Base-by-base conservation (phyloP, 2,797 vertebrate species). In the Limnodromus scolopaceus region DNA sequence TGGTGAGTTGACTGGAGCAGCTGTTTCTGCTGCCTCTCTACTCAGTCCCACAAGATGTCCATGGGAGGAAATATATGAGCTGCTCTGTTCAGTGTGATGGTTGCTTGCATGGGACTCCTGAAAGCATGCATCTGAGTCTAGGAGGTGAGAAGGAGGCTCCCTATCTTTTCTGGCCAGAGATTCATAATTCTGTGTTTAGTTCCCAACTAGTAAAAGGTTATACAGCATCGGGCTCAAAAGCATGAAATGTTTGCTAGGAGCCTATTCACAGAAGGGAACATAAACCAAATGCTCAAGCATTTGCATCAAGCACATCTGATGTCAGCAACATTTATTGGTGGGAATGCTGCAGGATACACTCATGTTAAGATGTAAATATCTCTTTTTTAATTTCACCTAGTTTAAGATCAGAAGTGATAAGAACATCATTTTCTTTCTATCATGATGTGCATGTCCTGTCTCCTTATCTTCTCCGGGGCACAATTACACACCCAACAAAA, bases 401-500 rank as follows among this genome's bases (percentile, higher is more conserved):
- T 80, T 92, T 83, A 89, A 83, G 68, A 87, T 48, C 39, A 82
- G 36, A 84, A 91, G 36, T 15, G 5, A 46, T 51, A 36, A 11
- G 18, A 54, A 13, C 16, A 39, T 54, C 41, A 71, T 79, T 92
- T 82, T 92, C 25, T 87, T 71, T 58, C 43, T 83, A n/a, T 49
- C 24, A 32, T 5, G 11, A 76, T 49, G 41, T 41, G 39, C n/a
- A 53, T 53, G 27, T 64, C 32, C 64, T 77, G 58, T 77, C 53
- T 88, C 60, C 51, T 69, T 86, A 69, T 80, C 66, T 94, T 70
- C 77, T 91, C 49, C 69, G 27, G 74, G 69, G 72, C 58, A 92
- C 58, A 91, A 88, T 95, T 93, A 96, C 39, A 84, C n/a, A 71
- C 19, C 20, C 53, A 84, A 85, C 55, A 92, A 97, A 95, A 89